Percentiles rank a stretch among this genome's conserved stretches.
phyloP scores from a whole-genome alignment of 2,113 vertebrate genomes.

The Melanotaenia duboulayi region DNA sequence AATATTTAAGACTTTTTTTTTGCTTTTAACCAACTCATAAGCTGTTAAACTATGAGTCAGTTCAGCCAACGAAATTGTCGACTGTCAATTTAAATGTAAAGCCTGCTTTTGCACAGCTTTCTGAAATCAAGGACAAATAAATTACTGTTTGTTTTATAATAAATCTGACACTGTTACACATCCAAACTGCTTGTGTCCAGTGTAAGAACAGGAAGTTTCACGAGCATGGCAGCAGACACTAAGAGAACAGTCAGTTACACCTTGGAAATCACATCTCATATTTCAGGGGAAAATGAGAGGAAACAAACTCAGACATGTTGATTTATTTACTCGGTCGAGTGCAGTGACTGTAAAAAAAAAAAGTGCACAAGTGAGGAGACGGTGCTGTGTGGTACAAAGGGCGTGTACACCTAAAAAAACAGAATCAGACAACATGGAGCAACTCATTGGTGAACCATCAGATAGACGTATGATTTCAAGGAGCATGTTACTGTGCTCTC shows the following conservation, averaged over 20 bases:
- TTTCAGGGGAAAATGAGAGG: conserved; percentile 38
- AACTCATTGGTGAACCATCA: conserved; percentile 29
- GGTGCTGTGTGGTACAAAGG: conserved; percentile 45
- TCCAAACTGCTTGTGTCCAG: neutral
- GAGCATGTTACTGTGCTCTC: conserved; percentile 31
- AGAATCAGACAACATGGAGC: conserved; percentile 23
- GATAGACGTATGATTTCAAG: conserved; percentile 15
- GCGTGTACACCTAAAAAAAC: conserved; percentile 23
- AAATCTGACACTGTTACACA: neutral
- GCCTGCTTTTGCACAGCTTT: neutral
- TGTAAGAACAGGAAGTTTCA: conserved; percentile 12
- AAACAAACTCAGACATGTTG: conserved; percentile 52
- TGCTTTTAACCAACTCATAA: neutral
- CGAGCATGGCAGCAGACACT: conserved; percentile 5
- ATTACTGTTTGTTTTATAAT: neutral
- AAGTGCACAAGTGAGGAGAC: conserved; percentile 51
- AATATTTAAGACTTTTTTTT: neutral
- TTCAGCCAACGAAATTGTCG: neutral
- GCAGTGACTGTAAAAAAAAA: conserved; percentile 30
- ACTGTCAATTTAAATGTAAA: neutral
- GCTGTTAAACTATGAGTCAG: neutral
- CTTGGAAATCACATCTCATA: neutral
- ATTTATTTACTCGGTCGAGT: conserved; percentile 36
- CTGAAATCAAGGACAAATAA: no score
- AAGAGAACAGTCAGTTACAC: conserved; percentile 12